Evolutionary conservation across 2,888 invertebrate species (phyloP), one percentile per base, ranked within the genome.

Genomic region (Habroteleia sp.): DNA sequence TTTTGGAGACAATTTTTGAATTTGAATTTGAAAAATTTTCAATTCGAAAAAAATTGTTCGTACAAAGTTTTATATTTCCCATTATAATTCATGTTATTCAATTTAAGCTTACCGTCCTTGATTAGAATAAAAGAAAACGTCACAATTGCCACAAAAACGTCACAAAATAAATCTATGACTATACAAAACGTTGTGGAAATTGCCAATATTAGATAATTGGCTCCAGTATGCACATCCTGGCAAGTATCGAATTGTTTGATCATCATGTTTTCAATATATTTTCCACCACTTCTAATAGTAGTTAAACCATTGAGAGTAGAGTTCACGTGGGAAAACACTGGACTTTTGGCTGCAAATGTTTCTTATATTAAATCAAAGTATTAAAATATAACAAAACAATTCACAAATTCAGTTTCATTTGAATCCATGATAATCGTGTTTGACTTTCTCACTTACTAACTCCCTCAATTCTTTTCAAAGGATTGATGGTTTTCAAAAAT

Each of bases 311-410:
- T 93, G 1, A 98, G 89, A 0, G 96, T 94, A 0, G 96, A 93
- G 3, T 94, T 94, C 79, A 97, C 92, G 85, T 97, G 97, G 0
- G 97, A 95, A 87, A 97, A 97, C 0, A 98, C 94, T 0, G 98
- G 98, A 88, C 97, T 96, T 71, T 95, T 90, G 3, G 91, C 93
- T 87, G 11, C 3, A 63, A 56, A 37, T n/a, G n/a, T n/a, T n/a
- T n/a, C n/a, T n/a, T n/a, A n/a, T n/a, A n/a, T n/a, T n/a, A n/a
- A n/a, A n/a, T n/a, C n/a, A n/a, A n/a, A n/a, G n/a, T n/a, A n/a
- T n/a, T n/a, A n/a, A n/a, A n/a, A n/a, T n/a, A n/a, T n/a, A n/a
- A n/a, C n/a, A n/a, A n/a, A n/a, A n/a, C n/a, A n/a, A n/a, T n/a
- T n/a, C n/a, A n/a, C n/a, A n/a, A n/a, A n/a, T n/a, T n/a, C n/a